phyloP scores from a whole-genome alignment of 2,888 invertebrate genomes.

The Nomada lathburiana region DNA sequence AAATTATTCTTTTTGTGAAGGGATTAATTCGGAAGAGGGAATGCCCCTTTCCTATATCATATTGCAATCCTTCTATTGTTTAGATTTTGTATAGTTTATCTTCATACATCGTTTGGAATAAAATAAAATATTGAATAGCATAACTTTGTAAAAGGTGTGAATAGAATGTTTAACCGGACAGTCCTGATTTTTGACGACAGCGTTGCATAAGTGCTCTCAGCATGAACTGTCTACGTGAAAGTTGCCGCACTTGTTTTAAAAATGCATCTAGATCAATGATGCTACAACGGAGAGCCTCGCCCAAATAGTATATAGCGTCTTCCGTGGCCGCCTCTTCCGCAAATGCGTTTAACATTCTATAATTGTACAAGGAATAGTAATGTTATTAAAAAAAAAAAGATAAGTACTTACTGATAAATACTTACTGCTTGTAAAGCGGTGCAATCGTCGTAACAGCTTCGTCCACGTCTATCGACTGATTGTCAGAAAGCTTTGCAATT shows the following conservation, averaged over 20 bases:
- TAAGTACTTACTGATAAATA: conserved; percentile 58
- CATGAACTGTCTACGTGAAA: conserved; percentile 98
- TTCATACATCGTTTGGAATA: conserved; percentile 54
- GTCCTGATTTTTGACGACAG: conserved; percentile 97
- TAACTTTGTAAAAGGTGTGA: conserved; percentile 45
- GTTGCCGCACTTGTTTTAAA: conserved; percentile 96
- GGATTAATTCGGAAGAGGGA: background rate
- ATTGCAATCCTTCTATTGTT: conserved; percentile 38
- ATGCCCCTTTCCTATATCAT: conserved; percentile 43
- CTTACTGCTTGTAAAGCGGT: conserved; percentile 97
- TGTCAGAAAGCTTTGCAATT: conserved; percentile 90
- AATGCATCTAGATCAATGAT: conserved; percentile 98
- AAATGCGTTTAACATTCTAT: conserved; percentile 94
- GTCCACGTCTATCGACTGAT: conserved; percentile 95
- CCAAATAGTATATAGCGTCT: conserved; percentile 99
- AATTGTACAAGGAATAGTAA: conserved; percentile 65
- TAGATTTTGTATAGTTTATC: conserved; percentile 43
- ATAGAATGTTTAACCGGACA: conserved; percentile 87
- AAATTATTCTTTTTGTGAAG: conserved; percentile 24
- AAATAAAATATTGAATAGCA: conserved; percentile 63
- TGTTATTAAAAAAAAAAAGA: background rate
- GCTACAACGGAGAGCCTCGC: conserved; percentile 95
- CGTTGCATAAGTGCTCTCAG: conserved; percentile 97
- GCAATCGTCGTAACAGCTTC: conserved; percentile 98
- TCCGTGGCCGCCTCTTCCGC: conserved; percentile 99